phyloP scores from a whole-genome alignment of 2,113 vertebrate species.

The Todiramphus saurophagus region DNA sequence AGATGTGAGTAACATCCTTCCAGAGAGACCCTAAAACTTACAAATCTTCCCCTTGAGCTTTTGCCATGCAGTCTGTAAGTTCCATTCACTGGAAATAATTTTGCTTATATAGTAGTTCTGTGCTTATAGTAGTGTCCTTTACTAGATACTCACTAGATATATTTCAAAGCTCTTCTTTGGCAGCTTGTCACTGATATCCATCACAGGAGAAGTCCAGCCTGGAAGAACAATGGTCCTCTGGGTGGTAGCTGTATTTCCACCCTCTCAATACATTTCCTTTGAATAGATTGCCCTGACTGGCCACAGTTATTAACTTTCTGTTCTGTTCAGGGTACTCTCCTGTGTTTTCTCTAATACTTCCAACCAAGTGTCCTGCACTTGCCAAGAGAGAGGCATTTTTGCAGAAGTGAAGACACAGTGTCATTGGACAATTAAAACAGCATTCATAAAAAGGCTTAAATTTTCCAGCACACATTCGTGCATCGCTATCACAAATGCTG shows the following conservation, averaged over 20 bases:
- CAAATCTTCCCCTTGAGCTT: not conserved
- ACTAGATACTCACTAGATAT: not conserved
- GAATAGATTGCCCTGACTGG: not conserved
- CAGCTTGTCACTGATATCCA: not conserved
- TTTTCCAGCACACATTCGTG: not conserved
- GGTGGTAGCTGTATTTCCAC: not conserved
- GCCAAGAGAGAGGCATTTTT: not conserved
- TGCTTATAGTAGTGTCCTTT: not conserved
- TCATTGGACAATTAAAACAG: not conserved
- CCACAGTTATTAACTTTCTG: not conserved
- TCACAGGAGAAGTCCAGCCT: not conserved
- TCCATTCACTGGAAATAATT: not conserved
- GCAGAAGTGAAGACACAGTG: not conserved
- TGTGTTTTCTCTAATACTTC: not conserved
- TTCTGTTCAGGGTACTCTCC: not conserved
- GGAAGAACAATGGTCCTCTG: not conserved
- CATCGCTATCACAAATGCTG: not conserved
- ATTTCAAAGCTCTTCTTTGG: fast-evolving
- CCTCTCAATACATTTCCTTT: not conserved
- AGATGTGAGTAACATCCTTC: not conserved
- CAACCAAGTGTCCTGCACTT: not conserved
- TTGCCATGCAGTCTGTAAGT: not conserved
- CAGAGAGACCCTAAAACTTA: not conserved
- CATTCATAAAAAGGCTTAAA: not conserved
- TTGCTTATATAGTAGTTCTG: not conserved